Base-by-base conservation (phyloP, 2,797 vertebrate genomes). In the Echiichthys vipera region DNA sequence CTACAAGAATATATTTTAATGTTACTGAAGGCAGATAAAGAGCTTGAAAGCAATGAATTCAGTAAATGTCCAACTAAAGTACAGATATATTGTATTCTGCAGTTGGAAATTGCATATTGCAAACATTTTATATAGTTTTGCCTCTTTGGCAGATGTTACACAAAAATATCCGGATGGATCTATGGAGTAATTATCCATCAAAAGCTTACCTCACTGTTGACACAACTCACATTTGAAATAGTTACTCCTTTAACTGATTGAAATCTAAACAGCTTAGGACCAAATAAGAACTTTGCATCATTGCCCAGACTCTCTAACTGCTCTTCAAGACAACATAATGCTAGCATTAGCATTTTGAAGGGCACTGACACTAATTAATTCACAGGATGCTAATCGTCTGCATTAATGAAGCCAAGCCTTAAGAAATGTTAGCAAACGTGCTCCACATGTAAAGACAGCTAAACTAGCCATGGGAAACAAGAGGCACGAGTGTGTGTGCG, bases 311-410 rank as follows among this genome's bases (percentile, higher is more conserved):
- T 81, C 81, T 87, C 57, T 54, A 78, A 83, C 80, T 85, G 87
- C 77, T 80, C 79, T 84, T 86, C 77, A 89, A 90, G 77, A 92
- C 90, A 92, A 91, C 89, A 91, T 88, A 93, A 91, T 89, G 91
- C 91, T 92, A 92, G 88, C 92, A 93, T 93, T 93, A 92, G 92
- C 92, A 93, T 94, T 94, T 93, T 94, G 93, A 94, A 94, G 93
- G 93, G 91, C 92, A 93, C 87, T 93, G 92, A 92, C 92, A 92
- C 90, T 94, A 94, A 94, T 94, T 91, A 93, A 94, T 94, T 93
- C 92, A 88, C 91, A 86, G 87, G 91, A 93, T 93, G 90, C 92
- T 93, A 94, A 94, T 93, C 89, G 81, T 92, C 89, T 91, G 91
- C 90, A 93, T 93, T 94, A 94, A 94, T 94, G 93, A 94, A 91